Conservation (phyloP, 2,888 invertebrate genomes). For the Stratiomys singularior region DNA sequence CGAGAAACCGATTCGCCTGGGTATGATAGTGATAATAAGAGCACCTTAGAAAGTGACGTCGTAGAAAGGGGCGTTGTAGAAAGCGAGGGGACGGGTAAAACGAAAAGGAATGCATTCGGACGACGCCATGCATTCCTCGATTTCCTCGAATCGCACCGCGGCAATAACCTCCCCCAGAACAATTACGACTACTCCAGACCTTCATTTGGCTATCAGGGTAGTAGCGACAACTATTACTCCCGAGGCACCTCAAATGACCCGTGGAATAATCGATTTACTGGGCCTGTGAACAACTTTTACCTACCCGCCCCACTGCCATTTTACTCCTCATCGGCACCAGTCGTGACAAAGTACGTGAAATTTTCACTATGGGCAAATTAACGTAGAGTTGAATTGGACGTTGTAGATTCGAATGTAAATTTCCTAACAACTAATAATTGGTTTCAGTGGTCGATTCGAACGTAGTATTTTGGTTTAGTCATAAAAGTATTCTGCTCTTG, state of each 20-base stretch:
- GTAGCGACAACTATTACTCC: constrained; percentile 33
- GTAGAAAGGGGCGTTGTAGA: not conserved
- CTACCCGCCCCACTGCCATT: constrained; percentile 40
- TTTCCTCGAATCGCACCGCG: constrained; percentile 12
- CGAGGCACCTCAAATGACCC: constrained; percentile 47
- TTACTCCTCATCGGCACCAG: constrained; percentile 14
- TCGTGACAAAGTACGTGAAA: constrained; percentile 2
- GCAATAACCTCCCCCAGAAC: not conserved
- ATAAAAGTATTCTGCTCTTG: too few relatives aligned
- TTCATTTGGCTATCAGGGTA: not conserved
- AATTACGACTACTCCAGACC: not conserved
- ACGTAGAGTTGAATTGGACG: too few relatives aligned
- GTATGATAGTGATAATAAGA: not conserved
- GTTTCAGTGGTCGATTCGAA: too few relatives aligned
- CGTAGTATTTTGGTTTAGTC: too few relatives aligned
- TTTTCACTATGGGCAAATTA: not conserved
- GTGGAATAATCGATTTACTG: constrained; percentile 49
- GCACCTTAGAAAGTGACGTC: too few relatives aligned
- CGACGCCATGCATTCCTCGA: not conserved
- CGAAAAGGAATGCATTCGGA: constrained; percentile 14
- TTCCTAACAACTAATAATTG: too few relatives aligned
- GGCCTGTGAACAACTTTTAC: constrained; percentile 46
- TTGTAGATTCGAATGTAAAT: too few relatives aligned
- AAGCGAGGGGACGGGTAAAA: not conserved
- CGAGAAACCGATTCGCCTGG: not conserved